Conservation (phyloP, 2,797 vertebrate species). For the Melanogrammus aeglefinus region DNA sequence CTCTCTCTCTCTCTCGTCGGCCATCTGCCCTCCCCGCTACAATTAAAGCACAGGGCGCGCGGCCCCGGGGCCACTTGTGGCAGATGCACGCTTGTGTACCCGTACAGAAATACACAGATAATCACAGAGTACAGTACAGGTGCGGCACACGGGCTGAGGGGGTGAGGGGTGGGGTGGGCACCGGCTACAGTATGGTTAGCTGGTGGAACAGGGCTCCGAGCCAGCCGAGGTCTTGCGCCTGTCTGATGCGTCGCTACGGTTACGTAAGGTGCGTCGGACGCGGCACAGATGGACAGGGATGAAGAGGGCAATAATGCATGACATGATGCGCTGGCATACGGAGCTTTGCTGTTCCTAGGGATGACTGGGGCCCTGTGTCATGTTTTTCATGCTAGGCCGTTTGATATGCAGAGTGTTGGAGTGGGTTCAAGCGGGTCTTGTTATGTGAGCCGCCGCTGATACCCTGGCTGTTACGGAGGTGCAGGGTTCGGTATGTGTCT, state of each 20-base stretch:
- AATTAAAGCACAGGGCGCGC: conserved; percentile 62
- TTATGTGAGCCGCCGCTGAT: conserved; percentile 16
- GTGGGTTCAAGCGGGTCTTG: conserved; percentile 30
- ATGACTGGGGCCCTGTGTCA: conserved; percentile 46
- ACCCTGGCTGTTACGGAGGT: conserved; percentile 5
- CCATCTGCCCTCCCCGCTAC: conserved; percentile 74
- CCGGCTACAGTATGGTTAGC: conserved; percentile 30
- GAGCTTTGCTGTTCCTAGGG: conserved; percentile 46
- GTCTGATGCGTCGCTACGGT: conserved; percentile 9
- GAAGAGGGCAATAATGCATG: conserved; percentile 55
- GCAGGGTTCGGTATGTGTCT: no score
- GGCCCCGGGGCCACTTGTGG: conserved; percentile 65
- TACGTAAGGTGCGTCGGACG: conserved; percentile 12
- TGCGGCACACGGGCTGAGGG: conserved; percentile 41
- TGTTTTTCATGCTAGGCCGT: conserved; percentile 45
- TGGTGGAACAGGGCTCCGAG: conserved; percentile 22
- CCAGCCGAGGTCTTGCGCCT: conserved; percentile 10
- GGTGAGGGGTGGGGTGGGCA: conserved; percentile 35
- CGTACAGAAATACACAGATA: conserved; percentile 44
- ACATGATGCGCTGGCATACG: conserved; percentile 40
- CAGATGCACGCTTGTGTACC: conserved; percentile 63
- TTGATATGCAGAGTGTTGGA: conserved; percentile 45
- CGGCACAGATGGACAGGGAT: conserved; percentile 47
- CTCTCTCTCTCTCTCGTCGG: conserved; percentile 79
- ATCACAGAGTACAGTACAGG: conserved; percentile 34